Evolutionary conservation across 2,888 invertebrate genomes (phyloP).

Genomic region (Oligia strigilis): DNA sequence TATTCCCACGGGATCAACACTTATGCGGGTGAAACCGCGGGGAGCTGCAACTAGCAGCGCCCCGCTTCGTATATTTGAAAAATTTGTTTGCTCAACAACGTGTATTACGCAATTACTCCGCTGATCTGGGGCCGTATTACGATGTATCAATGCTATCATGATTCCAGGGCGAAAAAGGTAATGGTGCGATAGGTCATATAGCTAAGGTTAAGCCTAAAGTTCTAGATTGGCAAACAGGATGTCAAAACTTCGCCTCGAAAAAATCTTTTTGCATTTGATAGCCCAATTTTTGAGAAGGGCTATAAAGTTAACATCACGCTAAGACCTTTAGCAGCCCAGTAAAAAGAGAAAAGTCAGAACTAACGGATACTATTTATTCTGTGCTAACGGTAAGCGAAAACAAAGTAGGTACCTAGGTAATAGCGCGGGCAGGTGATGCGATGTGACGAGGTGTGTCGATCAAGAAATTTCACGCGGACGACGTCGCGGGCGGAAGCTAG

Average conservation of each 20-base stretch:
- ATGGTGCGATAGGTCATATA: neutral
- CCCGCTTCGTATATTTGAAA: neutral
- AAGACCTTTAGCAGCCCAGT: too few relatives aligned
- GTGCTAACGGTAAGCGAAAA: neutral
- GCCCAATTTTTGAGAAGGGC: too few relatives aligned
- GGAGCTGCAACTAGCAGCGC: too few relatives aligned
- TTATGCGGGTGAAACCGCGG: too few relatives aligned
- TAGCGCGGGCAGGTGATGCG: neutral
- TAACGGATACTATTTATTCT: too few relatives aligned
- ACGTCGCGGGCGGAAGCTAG: neutral
- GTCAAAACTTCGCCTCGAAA: neutral
- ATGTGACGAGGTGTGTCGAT: too few relatives aligned
- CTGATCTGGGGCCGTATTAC: neutral
- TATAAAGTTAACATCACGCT: too few relatives aligned
- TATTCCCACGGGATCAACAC: too few relatives aligned
- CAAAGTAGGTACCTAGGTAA: neutral
- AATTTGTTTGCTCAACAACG: too few relatives aligned
- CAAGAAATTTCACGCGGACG: neutral
- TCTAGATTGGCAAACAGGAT: neutral
- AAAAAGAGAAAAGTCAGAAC: neutral
- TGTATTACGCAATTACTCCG: neutral
- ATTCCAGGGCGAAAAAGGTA: neutral
- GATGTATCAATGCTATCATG: neutral
- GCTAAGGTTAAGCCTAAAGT: neutral
- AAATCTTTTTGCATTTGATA: too few relatives aligned